Evolutionary conservation across 2,113 vertebrate species (phyloP), one percentile per base, ranked within the genome.

Genomic region (Neotoma lepida): DNA sequence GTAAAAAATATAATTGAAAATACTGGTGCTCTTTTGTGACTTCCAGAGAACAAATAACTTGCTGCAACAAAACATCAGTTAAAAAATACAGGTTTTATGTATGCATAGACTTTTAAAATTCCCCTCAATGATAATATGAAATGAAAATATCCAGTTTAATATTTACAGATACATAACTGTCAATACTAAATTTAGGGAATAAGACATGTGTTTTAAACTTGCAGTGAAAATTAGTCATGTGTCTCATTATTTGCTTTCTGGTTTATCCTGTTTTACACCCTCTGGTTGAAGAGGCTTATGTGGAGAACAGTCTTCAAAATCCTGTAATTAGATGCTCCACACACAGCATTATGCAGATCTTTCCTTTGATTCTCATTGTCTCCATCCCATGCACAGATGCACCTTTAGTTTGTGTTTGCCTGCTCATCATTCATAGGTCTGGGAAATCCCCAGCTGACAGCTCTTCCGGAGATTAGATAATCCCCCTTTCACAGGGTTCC

Each of bases 401-500:
- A 85, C 84, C 68, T 73, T 46, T 8, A n/a, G 15, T 70, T 51
- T 39, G 33, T 61, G 39, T 68, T 76, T 81, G 26, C 82, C 84
- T 80, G 12, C 30, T 90, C 30, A 20, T 74, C 44, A 2, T 64
- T 78, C 20, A 12, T 10, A 44, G 35, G 24, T 51, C 9, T 49
- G 24, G 86, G 81, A 66, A 84, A 39, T 71, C 74, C 85, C 76
- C 17, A 30, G n/a, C n/a, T 80, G 90, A 77, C 64, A 66, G 54
- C 58, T 10, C 88, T 90, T 90, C 61, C 3, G 0, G 3, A 81
- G 80, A 88, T 88, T 74, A 91, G 39, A 30, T 85, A 94, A 73
- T 71, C 54, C 80, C 54, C 71, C 84, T 95, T 51, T 74, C 76
- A 82, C 81, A 85, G 93, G 70, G 30, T 74, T 96, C 93, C 90